Conservation (phyloP, 2,888 invertebrate genomes). For the Eilema depressum region DNA sequence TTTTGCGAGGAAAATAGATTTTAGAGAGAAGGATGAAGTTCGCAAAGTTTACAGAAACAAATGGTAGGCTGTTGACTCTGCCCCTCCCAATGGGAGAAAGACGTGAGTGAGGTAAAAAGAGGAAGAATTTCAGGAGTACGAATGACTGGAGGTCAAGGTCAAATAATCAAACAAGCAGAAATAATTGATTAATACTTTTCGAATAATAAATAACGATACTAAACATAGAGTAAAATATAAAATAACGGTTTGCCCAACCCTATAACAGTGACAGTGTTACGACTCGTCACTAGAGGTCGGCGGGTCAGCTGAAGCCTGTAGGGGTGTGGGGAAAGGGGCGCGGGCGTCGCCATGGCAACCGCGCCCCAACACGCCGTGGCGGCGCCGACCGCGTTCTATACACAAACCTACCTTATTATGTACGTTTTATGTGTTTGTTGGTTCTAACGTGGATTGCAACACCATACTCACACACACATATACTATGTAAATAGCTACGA, state of each 20-base stretch:
- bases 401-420: conserved; percentile 67
- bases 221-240: conserved; percentile 22
- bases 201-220: background rate
- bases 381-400: conserved; percentile 76
- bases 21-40: too few relatives aligned
- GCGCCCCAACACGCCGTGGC: conserved; percentile 83
- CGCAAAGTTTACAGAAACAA: too few relatives aligned
- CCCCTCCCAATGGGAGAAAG: too few relatives aligned
- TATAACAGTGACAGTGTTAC: conserved; percentile 74
- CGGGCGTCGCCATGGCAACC: conserved; percentile 74
- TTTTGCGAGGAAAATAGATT: too few relatives aligned
- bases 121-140: too few relatives aligned
- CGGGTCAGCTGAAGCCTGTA: conserved; percentile 78
- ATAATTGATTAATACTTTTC: background rate
- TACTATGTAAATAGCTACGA: conserved; percentile 44
- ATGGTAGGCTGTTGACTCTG: too few relatives aligned
- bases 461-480: conserved; percentile 44
- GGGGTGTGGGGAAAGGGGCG: conserved; percentile 61
- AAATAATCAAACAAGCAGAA: background rate
- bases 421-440: conserved; percentile 78
- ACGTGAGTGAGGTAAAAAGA: too few relatives aligned
- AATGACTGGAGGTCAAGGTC: background rate
- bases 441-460: conserved; percentile 72
- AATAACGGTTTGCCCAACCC: conserved; percentile 51
- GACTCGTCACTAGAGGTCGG: conserved; percentile 80